Evolutionary conservation across 2,888 invertebrate species (phyloP).

Genomic region (Agrochola circellaris): DNA sequence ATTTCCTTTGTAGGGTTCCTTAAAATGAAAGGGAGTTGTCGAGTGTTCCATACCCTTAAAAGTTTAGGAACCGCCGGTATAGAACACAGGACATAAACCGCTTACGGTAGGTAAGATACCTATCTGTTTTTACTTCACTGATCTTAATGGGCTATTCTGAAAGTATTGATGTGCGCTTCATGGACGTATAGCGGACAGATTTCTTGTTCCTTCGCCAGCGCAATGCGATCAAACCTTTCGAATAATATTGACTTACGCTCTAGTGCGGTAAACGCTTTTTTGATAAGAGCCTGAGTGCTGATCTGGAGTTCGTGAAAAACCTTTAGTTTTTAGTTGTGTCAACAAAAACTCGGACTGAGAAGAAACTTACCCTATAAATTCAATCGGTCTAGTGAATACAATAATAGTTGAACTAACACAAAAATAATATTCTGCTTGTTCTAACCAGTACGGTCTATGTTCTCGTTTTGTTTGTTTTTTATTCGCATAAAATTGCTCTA

Average conservation of each 20-base stretch:
- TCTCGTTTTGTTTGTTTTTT: constrained; percentile 38
- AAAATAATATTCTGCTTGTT: constrained; percentile 17
- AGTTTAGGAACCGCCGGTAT: no score
- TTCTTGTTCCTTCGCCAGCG: constrained; percentile 27
- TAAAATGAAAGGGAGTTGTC: no score
- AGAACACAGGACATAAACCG: constrained; percentile 12
- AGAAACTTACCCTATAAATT: background rate
- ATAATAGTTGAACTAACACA: constrained; percentile 2
- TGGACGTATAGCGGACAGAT: constrained; percentile 13
- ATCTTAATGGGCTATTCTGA: constrained; percentile 31
- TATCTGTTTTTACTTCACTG: constrained; percentile 37
- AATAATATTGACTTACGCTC: constrained; percentile 32
- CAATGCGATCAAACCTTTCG: constrained; percentile 25
- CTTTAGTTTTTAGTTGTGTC: constrained; percentile 22
- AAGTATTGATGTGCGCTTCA: constrained; percentile 22
- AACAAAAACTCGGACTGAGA: background rate
- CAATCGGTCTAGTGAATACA: constrained; percentile 10
- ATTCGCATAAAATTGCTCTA: constrained; percentile 33
- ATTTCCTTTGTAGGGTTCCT: no score
- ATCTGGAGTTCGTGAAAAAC: background rate
- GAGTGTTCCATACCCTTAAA: no score
- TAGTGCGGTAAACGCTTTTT: constrained; percentile 23
- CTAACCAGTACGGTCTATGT: background rate
- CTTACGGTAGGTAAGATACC: background rate
- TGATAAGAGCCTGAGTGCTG: constrained; percentile 38